Evolutionary conservation across 2,888 invertebrate genomes (phyloP), one percentile per base, ranked within the genome.

Genomic region (Polyommatus iphigenia): DNA sequence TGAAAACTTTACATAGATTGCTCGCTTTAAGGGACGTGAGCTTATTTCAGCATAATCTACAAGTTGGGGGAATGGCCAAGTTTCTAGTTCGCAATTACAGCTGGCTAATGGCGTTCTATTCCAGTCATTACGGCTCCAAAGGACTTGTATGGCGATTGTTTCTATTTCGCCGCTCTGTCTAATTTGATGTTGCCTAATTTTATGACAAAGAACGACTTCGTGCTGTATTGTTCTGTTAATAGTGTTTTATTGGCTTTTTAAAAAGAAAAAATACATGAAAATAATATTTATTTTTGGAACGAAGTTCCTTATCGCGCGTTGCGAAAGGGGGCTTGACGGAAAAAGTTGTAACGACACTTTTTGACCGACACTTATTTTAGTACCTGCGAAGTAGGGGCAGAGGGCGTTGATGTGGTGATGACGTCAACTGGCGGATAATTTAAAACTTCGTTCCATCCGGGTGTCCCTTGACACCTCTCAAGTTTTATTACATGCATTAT

Each of bases 21-120:
- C 77, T 78, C 72, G 77, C 77, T 78, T 78, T 73, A 78, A 59
- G 77, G 72, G 77, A 78, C 77, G 77, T 78, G 77, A 78, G 77
- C 77, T 78, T 78, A 80, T 79, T 81, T 79, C 79, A 81, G 79
- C 77, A 79, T 78, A 79, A 79, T 79, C 78, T 80, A 80, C 81
- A 79, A 81, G 80, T 81, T 81, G 80, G 80, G 80, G 78, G 36
- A 81, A 81, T 81, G 81, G 78, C 81, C 79, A 81, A 81, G 81
- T 81, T 78, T 81, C 80, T 76, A 81, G 81, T 79, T 80, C 79
- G 81, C 79, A 81, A 81, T 81, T 81, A 81, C 81, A 81, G 71
- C 80, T 71, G 76, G 79, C 81, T 81, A 81, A 81, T 81, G 79
- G 81, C 80, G 79, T 81, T 81, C 79, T 80, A 81, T 81, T 81